A percentile compares a stretch with the other conserved stretches of the same genome.
These are phyloP conservation scores for Aproaerema taeniolella DNA, from an alignment of 2,888 invertebrate genomes.

Conservation along the genomic window DNA sequence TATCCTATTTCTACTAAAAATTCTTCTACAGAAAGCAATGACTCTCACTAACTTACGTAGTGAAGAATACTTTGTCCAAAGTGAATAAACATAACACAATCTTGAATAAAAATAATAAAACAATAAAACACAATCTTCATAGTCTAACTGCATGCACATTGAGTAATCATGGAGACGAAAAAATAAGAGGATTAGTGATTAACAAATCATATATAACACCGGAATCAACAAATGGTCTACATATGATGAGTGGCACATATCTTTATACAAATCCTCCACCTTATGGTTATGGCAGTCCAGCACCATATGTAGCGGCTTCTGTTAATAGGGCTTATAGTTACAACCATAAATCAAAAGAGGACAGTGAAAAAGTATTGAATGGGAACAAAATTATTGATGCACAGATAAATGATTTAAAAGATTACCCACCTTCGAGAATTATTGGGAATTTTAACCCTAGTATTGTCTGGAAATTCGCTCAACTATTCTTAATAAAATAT, in stretches of 20 bases:
- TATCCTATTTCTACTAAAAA: too few relatives aligned
- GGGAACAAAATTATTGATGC: background rate
- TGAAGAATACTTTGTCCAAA: too few relatives aligned
- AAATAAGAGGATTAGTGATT: background rate
- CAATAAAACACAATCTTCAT: background rate
- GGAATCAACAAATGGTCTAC: background rate
- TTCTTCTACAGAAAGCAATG: too few relatives aligned
- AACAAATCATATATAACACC: background rate
- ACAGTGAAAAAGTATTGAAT: background rate
- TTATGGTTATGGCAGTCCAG: constrained; percentile 7
- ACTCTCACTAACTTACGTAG: too few relatives aligned
- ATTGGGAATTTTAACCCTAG: background rate
- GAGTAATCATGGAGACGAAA: background rate
- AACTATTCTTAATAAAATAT: background rate
- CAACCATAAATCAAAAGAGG: background rate
- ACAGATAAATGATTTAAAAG: background rate
- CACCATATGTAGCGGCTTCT: background rate
- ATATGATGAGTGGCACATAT: background rate
- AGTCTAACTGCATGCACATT: background rate
- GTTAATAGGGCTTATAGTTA: background rate
- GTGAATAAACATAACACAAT: too few relatives aligned
- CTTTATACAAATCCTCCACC: constrained; percentile 5
- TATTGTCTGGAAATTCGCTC: background rate
- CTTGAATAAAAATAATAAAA: too few relatives aligned
- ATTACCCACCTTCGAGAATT: background rate